Evolutionary conservation across 2,797 vertebrate species (phyloP), one percentile per base, ranked within the genome.

Genomic region (Setipinna tenuifilis): DNA sequence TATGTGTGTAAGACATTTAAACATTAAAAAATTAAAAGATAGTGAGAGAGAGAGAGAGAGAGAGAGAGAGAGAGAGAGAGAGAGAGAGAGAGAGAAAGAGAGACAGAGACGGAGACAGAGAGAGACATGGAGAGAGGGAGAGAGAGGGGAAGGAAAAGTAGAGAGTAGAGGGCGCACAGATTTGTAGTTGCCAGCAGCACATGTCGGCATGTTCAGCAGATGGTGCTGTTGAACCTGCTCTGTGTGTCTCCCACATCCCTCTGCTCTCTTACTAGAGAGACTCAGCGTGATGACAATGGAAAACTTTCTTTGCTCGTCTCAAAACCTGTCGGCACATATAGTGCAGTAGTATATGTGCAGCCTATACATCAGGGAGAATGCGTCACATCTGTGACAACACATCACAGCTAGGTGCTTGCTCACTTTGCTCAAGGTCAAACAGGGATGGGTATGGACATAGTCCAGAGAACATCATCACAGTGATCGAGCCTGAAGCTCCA

Each of bases 241-340:
- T 85, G 54, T 82, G 75, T 62, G 1, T 41, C 35, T 61, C 11
- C 31, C 12, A 85, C 84, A 87, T 81, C 82, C 80, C 81, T 83
- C 84, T 41, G n/a, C 28, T 85, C 85, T 81, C 84, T 83, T 48
- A 54, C 62, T 61, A 81, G 28, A 85, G n/a, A 85, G 28, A 68
- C 85, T 82, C 57, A 81, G 71, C 71, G 35, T 83, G 7, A 7
- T 3, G 5, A 78, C 35, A 44, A 44, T 21, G 31, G 31, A 78
- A 44, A 44, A 78, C 31, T 78, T 78, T 78, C 65, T 71, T 31
- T 71, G 11, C 65, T 71, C 14, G 28, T 12, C 25, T 71, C 16
- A 17, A 31, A 31, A 12, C 28, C 25, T 35, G 28, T 31, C 35
- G 35, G 35, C 5, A 41, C 35, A 5, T 41, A 41, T 41, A 41